Base-by-base conservation (phyloP, 2,888 invertebrate genomes). In the Dioctria rufipes region DNA sequence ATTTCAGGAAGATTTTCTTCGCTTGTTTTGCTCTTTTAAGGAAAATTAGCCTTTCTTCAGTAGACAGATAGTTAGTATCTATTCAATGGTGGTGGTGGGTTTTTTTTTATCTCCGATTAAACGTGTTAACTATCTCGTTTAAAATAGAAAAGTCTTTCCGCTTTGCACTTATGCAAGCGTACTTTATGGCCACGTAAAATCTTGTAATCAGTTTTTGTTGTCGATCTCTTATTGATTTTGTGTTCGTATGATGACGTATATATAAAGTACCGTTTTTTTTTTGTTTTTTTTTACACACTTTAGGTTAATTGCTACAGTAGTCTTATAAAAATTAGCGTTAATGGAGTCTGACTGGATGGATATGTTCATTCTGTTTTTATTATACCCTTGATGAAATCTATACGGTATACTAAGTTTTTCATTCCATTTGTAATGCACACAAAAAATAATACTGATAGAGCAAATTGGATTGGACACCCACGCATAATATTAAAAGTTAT, bases 1-100 rank as follows among this genome's bases (percentile, higher is more conserved):
- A 66, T 66, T 78, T 54, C 78, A 78, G 78, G 78, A 78, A 78
- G 78, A 78, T 78, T 78, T 78, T 78, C 40, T 42, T 78, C 40
- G 6, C 8, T 54, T 5, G 58, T 43, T 65, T 25, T 65, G 37
- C 37, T 9, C 49, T 37, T 63, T 63, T 65, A 37, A 43, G 40
- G 60, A 63, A 77, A 77, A 77, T 46, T 46, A 73, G 40, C 39
- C 42, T 63, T 46, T 66, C 54, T 39, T 78, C 43, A 51, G 42
- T n/a, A 49, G 58, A 39, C 63, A 11, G 6, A n/a, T 54, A 25
- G 25, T 25, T 25, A 25, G 25, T 25, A 25, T 2, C 25, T 63
- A n/a, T 69, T 69, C 66, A 49, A 69, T 69, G 25, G 69, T 69
- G 49, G 69, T 51, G 37, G 49, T 51, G n/a, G n/a, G n/a, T n/a